phyloP scores from a whole-genome alignment of 2,113 vertebrate species.

The Arothron firmamentum region DNA sequence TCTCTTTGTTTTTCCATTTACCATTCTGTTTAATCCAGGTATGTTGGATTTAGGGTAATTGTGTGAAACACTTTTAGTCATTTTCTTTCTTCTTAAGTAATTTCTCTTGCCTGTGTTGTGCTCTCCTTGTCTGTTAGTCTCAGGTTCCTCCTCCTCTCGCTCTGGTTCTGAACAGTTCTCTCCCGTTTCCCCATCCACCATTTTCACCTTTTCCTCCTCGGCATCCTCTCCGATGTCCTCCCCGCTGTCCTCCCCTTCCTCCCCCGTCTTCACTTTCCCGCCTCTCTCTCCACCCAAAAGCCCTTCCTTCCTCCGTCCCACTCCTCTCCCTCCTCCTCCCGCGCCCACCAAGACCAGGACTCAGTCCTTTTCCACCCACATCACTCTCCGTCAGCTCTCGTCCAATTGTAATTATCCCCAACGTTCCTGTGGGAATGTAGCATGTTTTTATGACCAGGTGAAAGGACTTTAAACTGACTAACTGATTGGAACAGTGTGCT shows the following conservation, averaged over 20 bases:
- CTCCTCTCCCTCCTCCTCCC: conserved; percentile 65
- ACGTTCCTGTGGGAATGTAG: conserved; percentile 20
- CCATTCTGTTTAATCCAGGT: neutral
- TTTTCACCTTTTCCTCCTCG: conserved; percentile 74
- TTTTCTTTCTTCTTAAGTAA: neutral
- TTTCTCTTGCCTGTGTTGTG: conserved; percentile 42
- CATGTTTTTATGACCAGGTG: conserved; percentile 55
- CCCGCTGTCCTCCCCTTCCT: conserved; percentile 76
- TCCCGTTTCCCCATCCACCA: conserved; percentile 80
- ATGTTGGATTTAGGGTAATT: neutral
- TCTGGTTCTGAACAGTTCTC: conserved; percentile 85
- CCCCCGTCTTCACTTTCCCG: conserved; percentile 76
- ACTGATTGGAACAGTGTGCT: no score
- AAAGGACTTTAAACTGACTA: no score
- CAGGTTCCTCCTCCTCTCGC: conserved; percentile 87
- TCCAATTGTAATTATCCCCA: conserved; percentile 79
- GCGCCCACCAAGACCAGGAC: conserved; percentile 78
- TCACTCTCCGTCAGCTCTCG: conserved; percentile 74
- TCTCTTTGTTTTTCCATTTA: neutral
- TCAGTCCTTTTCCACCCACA: conserved; percentile 80
- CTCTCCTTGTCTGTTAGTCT: conserved; percentile 77
- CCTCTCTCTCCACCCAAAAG: conserved; percentile 77
- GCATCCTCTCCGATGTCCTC: conserved; percentile 71
- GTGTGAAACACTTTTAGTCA: no score
- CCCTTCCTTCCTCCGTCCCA: conserved; percentile 67